phyloP scores from a whole-genome alignment of 2,797 vertebrate genomes.

The Kryptolebias ocellatus region DNA sequence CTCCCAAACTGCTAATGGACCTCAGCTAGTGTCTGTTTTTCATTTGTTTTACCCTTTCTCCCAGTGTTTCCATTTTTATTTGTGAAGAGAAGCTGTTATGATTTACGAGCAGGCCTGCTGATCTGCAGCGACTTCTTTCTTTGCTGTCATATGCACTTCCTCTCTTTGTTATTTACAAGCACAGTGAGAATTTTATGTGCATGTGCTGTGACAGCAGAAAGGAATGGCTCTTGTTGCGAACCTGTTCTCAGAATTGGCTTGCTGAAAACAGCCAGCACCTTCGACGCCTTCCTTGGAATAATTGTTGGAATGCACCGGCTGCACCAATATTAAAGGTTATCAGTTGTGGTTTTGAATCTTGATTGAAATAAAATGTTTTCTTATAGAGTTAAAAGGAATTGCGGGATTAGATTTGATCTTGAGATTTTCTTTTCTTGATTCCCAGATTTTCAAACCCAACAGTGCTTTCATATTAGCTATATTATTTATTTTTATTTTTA shows the following conservation, averaged over 20 bases:
- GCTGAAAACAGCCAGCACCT: neutral
- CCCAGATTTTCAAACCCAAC: no score
- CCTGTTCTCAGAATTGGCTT: neutral
- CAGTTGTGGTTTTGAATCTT: neutral
- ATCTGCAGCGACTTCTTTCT: neutral
- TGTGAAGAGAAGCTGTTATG: slow-evolving; percentile 4
- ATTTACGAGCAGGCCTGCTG: neutral
- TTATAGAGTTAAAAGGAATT: no score
- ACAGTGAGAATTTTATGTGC: slow-evolving; percentile 7
- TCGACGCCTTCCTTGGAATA: neutral
- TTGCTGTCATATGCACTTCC: neutral
- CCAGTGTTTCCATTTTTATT: neutral
- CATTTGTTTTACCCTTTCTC: neutral
- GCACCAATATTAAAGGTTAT: neutral
- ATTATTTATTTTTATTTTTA: no score
- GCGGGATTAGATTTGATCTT: neutral
- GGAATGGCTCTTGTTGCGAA: slow-evolving; percentile 7
- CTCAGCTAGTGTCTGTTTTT: neutral
- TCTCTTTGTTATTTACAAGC: slow-evolving; percentile 6
- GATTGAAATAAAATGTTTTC: no score
- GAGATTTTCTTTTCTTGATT: neutral
- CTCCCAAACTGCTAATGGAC: neutral
- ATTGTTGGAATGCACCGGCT: neutral
- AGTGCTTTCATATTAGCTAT: no score
- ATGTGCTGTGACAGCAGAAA: neutral